phyloP scores from a whole-genome alignment of 92 coral and sea anemone species.

The Pocillopora grandis region DNA sequence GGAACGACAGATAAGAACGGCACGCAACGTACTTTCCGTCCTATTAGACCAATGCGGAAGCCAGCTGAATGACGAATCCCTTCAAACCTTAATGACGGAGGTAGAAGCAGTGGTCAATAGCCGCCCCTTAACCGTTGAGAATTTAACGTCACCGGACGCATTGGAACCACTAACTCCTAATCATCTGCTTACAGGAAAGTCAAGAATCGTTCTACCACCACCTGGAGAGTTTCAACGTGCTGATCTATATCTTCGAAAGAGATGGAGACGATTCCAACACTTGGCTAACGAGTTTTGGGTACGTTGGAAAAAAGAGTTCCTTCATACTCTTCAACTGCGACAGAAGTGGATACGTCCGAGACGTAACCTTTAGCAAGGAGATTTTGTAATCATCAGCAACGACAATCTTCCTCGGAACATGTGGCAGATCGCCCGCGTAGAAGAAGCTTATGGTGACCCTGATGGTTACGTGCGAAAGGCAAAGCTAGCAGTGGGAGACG shows the following conservation, averaged over 20 bases:
- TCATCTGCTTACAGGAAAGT: slow-evolving; percentile 49
- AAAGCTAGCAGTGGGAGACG: slow-evolving; percentile 38
- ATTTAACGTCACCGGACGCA: slow-evolving; percentile 32
- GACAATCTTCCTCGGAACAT: slow-evolving; percentile 36
- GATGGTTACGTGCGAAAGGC: slow-evolving; percentile 49
- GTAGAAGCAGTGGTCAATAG: slow-evolving; percentile 52
- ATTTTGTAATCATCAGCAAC: slow-evolving; percentile 37
- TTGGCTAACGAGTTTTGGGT: slow-evolving; percentile 44
- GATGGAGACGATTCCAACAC: slow-evolving; percentile 52
- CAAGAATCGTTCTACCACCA: slow-evolving; percentile 45
- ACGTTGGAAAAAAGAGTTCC: slow-evolving; percentile 33
- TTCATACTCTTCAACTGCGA: slow-evolving; percentile 23
- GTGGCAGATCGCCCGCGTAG: slow-evolving; percentile 46
- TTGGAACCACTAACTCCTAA: slow-evolving; percentile 38
- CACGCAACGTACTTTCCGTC: slow-evolving; percentile 29
- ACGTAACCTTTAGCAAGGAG: slow-evolving; percentile 39
- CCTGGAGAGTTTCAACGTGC: slow-evolving; percentile 46
- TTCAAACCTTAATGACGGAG: slow-evolving; percentile 47
- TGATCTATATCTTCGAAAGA: slow-evolving; percentile 42
- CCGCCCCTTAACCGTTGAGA: slow-evolving; percentile 48
- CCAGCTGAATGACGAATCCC: slow-evolving; percentile 46
- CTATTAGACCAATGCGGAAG: slow-evolving; percentile 33
- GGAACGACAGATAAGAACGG: slow-evolving; percentile 55
- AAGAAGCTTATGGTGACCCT: slow-evolving; percentile 21
- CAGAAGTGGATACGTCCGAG: slow-evolving; percentile 44